These are phyloP conservation scores for Penaeus japonicus DNA, from an alignment of 1,140 invertebrate genomes.

Conservation along the genomic window DNA sequence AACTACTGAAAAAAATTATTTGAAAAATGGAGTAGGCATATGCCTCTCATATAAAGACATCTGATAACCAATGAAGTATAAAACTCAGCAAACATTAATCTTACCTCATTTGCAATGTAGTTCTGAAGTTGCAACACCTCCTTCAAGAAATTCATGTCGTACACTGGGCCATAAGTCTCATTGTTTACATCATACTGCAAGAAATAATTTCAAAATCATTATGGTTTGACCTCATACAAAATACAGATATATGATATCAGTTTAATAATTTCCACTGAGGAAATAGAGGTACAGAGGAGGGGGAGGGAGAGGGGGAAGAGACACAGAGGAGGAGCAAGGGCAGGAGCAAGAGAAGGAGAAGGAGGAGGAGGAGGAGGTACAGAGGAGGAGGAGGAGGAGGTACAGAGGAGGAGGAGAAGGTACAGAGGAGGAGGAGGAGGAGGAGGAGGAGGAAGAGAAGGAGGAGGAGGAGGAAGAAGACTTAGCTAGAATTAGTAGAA, in stretches of 20 bases:
- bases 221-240: background rate
- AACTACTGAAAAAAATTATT: background rate
- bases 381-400: no score
- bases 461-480: no score
- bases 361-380: no score
- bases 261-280: background rate
- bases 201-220: background rate
- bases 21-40: background rate
- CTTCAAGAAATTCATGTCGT: conserved; percentile 81
- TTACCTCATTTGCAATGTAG: conserved; percentile 66
- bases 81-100: conserved; percentile 31
- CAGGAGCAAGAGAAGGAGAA: no score
- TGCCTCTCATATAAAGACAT: background rate
- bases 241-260: background rate
- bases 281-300: background rate
- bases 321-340: no score
- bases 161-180: conserved; percentile 82
- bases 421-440: no score
- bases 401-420: no score
- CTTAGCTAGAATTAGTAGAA: no score
- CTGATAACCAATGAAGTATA: background rate
- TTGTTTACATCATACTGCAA: conserved; percentile 57
- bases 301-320: no score
- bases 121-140: conserved; percentile 77
- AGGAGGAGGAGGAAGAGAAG: no score